Base-by-base conservation (phyloP, 1,140 invertebrate genomes). In the Homalodisca vitripennis region DNA sequence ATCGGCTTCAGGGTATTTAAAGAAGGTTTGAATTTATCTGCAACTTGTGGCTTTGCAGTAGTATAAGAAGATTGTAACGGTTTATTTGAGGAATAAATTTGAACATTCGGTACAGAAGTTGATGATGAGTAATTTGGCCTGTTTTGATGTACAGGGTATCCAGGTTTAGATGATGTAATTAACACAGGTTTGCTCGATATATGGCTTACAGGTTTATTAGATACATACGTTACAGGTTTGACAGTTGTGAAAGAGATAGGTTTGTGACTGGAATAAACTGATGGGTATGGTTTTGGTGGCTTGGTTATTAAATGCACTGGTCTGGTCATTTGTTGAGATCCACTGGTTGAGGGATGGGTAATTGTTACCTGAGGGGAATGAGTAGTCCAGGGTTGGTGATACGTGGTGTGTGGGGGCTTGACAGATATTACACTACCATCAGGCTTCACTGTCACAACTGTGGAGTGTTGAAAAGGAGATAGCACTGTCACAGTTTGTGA, bases 381-480 rank as follows among this genome's bases (percentile, higher is more conserved):
- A 13, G 55, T 60, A 13, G 55, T 51, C 48, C 48, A 29, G 6
- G 55, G 24, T 24, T 17, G 51, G n/a, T 31, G 55, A 24, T 66
- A 66, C 1, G 67, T 68, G 14, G 48, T 55, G 14, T 41, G 34
- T 22, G 67, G 30, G 30, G 57, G 31, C 31, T 48, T 68, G 17
- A 60, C 53, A 17, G 60, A 31, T 30, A 69, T 55, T 1, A 71
- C 51, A 55, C 70, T 53, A 3, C 72, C 69, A 3, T 68, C 47
- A 14, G 68, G 55, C 65, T 72, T 73, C 27, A 73, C 71, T 1
- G 70, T 63, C 29, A 73, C 72, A 20, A 73, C 71, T 1, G 70
- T 63, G 17, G 60, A 63, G 31, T 31, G 27, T 31, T 63, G 27
- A n/a, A 20, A 32, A 12, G 60, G 60, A 32, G 70, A 64, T 22